phyloP scores from a whole-genome alignment of 2,113 vertebrate genomes.

The Cephalopholis sonnerati region DNA sequence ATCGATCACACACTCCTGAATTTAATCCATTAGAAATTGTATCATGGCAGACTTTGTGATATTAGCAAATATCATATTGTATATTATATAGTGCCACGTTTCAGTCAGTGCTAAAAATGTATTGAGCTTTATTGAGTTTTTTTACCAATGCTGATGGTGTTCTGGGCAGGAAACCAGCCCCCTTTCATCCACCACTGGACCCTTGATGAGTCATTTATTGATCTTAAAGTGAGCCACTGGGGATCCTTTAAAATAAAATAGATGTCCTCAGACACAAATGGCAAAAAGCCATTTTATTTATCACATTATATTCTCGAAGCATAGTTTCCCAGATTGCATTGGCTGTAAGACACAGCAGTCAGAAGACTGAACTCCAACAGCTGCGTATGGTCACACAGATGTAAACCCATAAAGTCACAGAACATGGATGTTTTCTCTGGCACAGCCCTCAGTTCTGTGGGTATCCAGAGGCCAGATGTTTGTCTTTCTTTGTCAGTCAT shows the following conservation, averaged over 20 bases:
- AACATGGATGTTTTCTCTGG: not conserved
- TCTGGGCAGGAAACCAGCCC: not conserved
- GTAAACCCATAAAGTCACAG: not conserved
- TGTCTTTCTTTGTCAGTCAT: not conserved
- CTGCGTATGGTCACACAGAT: not conserved
- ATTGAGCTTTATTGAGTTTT: too few relatives aligned
- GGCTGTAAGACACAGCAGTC: not conserved
- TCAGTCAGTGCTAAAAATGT: too few relatives aligned
- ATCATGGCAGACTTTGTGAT: too few relatives aligned
- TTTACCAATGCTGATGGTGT: too few relatives aligned
- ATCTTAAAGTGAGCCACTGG: not conserved
- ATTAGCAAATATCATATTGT: too few relatives aligned
- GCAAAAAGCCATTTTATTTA: not conserved
- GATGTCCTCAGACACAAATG: not conserved
- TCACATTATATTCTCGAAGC: not conserved
- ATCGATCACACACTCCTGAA: too few relatives aligned
- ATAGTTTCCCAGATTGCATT: not conserved
- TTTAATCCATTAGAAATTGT: too few relatives aligned
- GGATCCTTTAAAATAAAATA: not conserved
- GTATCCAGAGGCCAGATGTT: not conserved
- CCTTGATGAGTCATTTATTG: not conserved
- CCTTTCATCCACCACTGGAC: not conserved
- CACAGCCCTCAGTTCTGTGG: not conserved
- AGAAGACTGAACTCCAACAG: not conserved
- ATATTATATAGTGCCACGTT: too few relatives aligned